These are phyloP conservation scores for Clupea harengus DNA, from an alignment of 2,113 vertebrate genomes.

Conservation along the genomic window DNA sequence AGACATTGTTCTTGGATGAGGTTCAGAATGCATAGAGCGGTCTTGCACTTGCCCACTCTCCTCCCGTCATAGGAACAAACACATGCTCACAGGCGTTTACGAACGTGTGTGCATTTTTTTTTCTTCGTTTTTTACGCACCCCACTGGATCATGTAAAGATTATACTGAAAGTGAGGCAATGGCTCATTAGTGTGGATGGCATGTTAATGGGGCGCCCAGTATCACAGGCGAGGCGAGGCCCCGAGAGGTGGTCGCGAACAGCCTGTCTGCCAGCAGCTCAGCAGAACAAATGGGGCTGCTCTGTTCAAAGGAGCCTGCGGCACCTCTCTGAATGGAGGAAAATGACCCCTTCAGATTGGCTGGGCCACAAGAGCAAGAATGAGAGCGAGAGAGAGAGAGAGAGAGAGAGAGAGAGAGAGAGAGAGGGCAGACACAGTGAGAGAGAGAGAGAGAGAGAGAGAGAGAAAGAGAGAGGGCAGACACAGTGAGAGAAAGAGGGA, in stretches of 20 bases:
- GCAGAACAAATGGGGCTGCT: constrained; percentile 33
- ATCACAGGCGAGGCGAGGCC: constrained; percentile 24
- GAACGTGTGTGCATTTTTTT: background rate
- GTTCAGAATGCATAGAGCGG: background rate
- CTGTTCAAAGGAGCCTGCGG: constrained; percentile 30
- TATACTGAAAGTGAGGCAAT: constrained; percentile 18
- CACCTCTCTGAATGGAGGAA: constrained; percentile 38
- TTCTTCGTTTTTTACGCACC: constrained; percentile 12
- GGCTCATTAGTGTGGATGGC: constrained; percentile 35
- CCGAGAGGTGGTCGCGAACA: background rate
- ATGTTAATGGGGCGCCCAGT: constrained; percentile 40
- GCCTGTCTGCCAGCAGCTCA: constrained; percentile 6
- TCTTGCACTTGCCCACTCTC: background rate
- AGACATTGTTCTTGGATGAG: background rate
- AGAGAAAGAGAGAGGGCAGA: constrained; percentile 30
- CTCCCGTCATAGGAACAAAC: background rate
- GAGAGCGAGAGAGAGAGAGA: constrained; percentile 14
- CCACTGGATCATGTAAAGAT: constrained; percentile 10
- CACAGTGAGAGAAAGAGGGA: background rate
- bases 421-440: background rate
- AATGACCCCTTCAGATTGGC: constrained; percentile 35
- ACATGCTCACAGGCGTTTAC: background rate
- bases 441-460: constrained; percentile 18
- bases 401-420: constrained; percentile 27
- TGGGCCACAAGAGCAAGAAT: background rate